These are phyloP conservation scores for Heliconius himera DNA, from an alignment of 1,140 invertebrate genomes.

Conservation along the genomic window DNA sequence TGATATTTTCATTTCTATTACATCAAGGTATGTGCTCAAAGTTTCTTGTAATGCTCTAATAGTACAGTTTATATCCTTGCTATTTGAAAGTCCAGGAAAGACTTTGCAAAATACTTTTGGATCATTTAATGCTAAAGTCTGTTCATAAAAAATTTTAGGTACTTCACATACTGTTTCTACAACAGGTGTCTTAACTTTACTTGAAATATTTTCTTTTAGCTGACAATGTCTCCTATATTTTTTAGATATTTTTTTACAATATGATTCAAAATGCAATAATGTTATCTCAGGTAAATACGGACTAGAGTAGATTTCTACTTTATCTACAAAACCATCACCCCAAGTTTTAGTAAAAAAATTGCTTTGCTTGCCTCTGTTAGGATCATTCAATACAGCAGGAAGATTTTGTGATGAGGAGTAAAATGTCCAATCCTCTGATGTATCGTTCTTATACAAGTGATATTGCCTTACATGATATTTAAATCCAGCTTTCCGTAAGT, in stretches of 20 bases:
- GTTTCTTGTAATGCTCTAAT: conserved; percentile 83
- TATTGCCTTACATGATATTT: conserved; percentile 92
- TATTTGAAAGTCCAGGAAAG: conserved; percentile 85
- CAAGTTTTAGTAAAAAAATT: conserved; percentile 99
- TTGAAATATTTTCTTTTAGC: conserved; percentile 73
- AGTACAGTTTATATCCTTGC: conserved; percentile 68
- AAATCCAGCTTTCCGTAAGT: conserved; percentile 94
- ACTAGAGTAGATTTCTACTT: conserved; percentile 87
- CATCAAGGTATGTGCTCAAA: conserved; percentile 96
- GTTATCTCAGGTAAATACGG: conserved; percentile 92
- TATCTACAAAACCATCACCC: conserved; percentile 97
- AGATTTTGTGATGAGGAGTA: conserved; percentile 95
- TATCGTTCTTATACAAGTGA: conserved; percentile 85
- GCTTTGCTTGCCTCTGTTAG: conserved; percentile 92
- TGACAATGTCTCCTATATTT: conserved; percentile 83
- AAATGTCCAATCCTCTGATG: conserved; percentile 86
- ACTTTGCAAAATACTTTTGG: conserved; percentile 92
- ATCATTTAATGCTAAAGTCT: conserved; percentile 91
- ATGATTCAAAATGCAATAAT: conserved; percentile 92
- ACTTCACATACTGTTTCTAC: conserved; percentile 82
- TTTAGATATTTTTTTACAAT: conserved; percentile 90
- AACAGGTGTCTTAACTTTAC: conserved; percentile 60
- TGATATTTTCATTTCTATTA: conserved; percentile 97
- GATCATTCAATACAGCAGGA: conserved; percentile 98
- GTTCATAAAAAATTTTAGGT: conserved; percentile 93